Base-by-base conservation (phyloP, 2,797 vertebrate genomes). In the Poliocrania exsul region DNA sequence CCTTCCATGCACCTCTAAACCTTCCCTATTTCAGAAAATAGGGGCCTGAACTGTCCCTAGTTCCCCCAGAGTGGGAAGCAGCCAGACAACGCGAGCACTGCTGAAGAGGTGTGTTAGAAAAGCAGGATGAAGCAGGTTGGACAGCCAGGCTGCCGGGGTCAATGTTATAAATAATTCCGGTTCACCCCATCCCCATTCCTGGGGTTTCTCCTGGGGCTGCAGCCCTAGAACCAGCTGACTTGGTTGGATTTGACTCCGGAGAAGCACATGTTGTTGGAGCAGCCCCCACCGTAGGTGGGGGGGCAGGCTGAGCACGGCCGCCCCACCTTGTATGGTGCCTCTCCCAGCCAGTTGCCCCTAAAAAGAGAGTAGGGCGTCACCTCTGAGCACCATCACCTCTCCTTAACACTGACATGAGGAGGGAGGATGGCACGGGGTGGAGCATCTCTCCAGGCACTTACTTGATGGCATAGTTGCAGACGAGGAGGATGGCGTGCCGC, bases 401-500 rank as follows among this genome's bases (percentile, higher is more conserved):
- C 61, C 2, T 69, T 1, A 2, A 0, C 25, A 11, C 19, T 0
- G 0, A 9, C 1, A 10, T 0, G 0, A 67, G 47, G 56, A 33
- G 51, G 49, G 44, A 35, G 70, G 84, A 5, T 5, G 44, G 54
- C n/a, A 10, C 1, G 0, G 47, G 12, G 50, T 7, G 24, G 28
- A 8, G 8, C 21, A 54, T 16, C 20, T 29, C 9, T 28, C 29
- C 15, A 0, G 3, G 13, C 64, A 96, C 98, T 98, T 98, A 99
- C 99, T 99, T 99, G 88, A 99, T 97, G 38, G 99, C 98, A 2
- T 99, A 99, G 98, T 99, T 99, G 98, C 99, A 99, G 94, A 99
- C 98, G 25, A 99, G 97, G 91, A 98, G 97, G 29, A 97, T 92
- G 0, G 98, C 98, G 17, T 97, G 98, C 16, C 91, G 98, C 99